Evolutionary conservation across 2,888 invertebrate species (phyloP), one percentile per base, ranked within the genome.

Genomic region (Bembecia ichneumoniformis): DNA sequence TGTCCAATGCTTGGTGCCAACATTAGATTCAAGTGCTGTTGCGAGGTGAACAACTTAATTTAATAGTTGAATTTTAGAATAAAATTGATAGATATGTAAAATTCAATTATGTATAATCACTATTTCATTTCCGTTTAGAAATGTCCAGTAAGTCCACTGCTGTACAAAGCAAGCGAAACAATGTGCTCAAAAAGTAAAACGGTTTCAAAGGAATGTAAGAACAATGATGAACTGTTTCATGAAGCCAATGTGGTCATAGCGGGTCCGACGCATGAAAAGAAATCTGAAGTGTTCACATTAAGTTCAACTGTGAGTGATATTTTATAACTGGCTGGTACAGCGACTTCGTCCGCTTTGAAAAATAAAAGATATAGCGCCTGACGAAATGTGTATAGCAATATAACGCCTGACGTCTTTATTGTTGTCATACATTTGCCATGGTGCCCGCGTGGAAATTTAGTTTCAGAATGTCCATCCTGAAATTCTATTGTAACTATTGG

Each of bases 1-100:
- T 77, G 77, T 50, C 82, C 86, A 0, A 77, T 86, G 78, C 66
- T 87, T 0, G 77, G 79, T 16, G 82, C 82, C 0, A 77, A 84
- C 49, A 67, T 87, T 10, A 72, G 58, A 45, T 86, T 73, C 55
- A 81, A 77, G 55, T 83, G 82, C 53, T 73, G 77, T 43, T 81
- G 83, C 57, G 54, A 67, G n/a, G 83, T 82, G 9, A 7, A 28
- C 68, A 47, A 40, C 2, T 36, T 9, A 0, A 28, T 28, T 28
- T 28, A 28, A 28, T n/a, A n/a, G n/a, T n/a, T n/a, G n/a, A n/a
- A n/a, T n/a, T 17, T 17, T 17, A 3, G 2, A 17, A 17, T 17
- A 17, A 17, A 17, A 17, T 17, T 17, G 17, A 17, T 17, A 3
- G 17, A 17, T 17, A 17, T 17, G 17, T 4, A n/a, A n/a, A n/a